These are phyloP conservation scores for Leptoteleia sp. DNA, from an alignment of 1,140 invertebrate genomes.

Conservation along the genomic window DNA sequence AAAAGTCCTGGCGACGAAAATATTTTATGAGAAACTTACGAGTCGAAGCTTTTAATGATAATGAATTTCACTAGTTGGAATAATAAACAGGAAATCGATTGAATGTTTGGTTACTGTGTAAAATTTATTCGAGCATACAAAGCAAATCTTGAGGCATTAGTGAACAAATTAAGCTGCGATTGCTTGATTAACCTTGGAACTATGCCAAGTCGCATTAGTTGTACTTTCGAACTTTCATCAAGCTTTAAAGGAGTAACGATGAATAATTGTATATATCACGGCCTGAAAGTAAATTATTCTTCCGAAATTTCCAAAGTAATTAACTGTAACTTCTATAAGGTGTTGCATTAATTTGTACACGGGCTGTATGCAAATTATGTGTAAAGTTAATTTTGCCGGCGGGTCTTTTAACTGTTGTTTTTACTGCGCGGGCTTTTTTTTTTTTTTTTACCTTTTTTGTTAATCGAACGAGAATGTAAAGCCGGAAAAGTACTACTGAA, in stretches of 20 bases:
- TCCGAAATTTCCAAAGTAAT: conserved; percentile 28
- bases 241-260: conserved; percentile 40
- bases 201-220: conserved; percentile 61
- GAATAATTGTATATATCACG: conserved; percentile 56
- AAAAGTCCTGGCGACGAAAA: conserved; percentile 15
- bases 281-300: conserved; percentile 32
- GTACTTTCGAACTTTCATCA: conserved; percentile 62
- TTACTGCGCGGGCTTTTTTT: no score
- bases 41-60: conserved; percentile 41
- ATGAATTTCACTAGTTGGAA: conserved; percentile 28
- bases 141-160: conserved; percentile 62
- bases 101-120: conserved; percentile 43
- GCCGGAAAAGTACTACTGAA: no score
- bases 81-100: conserved; percentile 49
- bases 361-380: no score
- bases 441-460: no score
- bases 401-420: no score
- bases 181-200: conserved; percentile 62
- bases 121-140: conserved; percentile 58
- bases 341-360: conserved; percentile 19
- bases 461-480: no score
- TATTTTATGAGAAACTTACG: conserved; percentile 24
- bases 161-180: conserved; percentile 63
- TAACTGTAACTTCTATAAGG: conserved; percentile 8
- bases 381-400: no score